phyloP scores from a whole-genome alignment of 2,888 invertebrate species.

The Adineta ricciae region DNA sequence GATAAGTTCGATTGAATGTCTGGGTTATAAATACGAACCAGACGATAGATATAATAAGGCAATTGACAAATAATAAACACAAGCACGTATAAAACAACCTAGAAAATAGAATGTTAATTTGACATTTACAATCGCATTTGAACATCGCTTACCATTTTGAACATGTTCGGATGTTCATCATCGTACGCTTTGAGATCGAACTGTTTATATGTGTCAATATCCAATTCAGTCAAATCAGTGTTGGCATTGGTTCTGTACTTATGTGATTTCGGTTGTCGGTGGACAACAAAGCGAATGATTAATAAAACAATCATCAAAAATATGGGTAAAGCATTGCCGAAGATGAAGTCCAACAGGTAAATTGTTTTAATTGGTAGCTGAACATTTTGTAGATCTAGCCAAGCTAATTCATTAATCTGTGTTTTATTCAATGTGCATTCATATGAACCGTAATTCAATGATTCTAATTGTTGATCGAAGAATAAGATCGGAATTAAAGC shows the following conservation, averaged over 20 bases:
- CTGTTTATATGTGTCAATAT: not conserved
- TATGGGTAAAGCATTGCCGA: conserved; percentile 29
- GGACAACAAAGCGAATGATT: not conserved
- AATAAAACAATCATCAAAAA: conserved; percentile 27
- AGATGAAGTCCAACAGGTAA: conserved; percentile 29
- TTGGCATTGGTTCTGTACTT: not conserved
- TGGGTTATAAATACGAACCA: conserved; percentile 14
- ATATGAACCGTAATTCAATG: conserved; percentile 30
- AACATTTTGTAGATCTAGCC: not conserved
- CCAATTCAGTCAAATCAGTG: not conserved
- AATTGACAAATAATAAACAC: conserved; percentile 29
- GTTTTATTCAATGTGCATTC: conserved; percentile 16
- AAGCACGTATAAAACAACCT: conserved; percentile 27
- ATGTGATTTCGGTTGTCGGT: not conserved
- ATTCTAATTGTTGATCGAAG: conserved; percentile 23
- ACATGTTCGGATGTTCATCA: conserved; percentile 10
- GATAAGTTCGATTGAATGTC: not conserved
- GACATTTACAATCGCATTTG: too few relatives aligned
- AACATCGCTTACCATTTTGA: not conserved
- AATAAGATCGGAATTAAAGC: conserved; percentile 31
- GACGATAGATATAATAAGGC: conserved; percentile 32
- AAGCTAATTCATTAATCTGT: not conserved
- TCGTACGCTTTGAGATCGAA: not conserved
- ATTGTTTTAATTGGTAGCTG: conserved; percentile 9
- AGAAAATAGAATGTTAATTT: not conserved